phyloP scores from a whole-genome alignment of 2,797 vertebrate species.

The Myotis findleyi region DNA sequence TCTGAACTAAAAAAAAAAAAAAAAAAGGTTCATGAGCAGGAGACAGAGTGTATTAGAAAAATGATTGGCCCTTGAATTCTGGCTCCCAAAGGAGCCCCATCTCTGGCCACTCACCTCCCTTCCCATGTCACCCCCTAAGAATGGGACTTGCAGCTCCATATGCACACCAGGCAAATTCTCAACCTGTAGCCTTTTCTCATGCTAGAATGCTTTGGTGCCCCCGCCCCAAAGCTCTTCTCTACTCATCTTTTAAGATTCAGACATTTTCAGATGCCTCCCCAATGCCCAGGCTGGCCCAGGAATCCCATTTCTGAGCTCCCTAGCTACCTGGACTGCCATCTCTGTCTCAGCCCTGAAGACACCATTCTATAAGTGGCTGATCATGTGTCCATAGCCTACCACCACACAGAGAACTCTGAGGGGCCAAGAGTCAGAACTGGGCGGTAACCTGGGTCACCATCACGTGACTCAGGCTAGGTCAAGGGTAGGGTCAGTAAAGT shows the following conservation, averaged over 20 bases:
- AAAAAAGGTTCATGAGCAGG: neutral
- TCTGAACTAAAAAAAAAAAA: constrained; percentile 37
- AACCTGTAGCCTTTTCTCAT: constrained; percentile 8
- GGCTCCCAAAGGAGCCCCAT: neutral
- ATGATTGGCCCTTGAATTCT: constrained; percentile 17
- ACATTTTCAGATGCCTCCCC: constrained; percentile 3
- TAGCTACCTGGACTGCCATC: neutral
- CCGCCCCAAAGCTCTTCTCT: neutral
- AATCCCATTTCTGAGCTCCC: neutral
- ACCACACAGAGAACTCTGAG: neutral
- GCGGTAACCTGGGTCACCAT: neutral
- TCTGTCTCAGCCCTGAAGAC: neutral
- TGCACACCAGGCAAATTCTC: constrained; percentile 31
- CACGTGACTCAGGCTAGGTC: neutral
- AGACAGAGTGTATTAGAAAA: too few species aligned
- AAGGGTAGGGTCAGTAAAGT: neutral
- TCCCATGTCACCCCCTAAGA: neutral
- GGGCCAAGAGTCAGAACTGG: neutral
- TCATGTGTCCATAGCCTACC: neutral
- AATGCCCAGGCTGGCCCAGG: neutral
- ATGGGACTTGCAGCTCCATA: neutral
- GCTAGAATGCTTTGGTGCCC: constrained; percentile 7
- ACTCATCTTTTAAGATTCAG: constrained; percentile 39
- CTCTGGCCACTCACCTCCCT: neutral
- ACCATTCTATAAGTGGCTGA: neutral